These are phyloP conservation scores for Phyllotreta striolata DNA, from an alignment of 2,888 invertebrate genomes.

Conservation along the genomic window DNA sequence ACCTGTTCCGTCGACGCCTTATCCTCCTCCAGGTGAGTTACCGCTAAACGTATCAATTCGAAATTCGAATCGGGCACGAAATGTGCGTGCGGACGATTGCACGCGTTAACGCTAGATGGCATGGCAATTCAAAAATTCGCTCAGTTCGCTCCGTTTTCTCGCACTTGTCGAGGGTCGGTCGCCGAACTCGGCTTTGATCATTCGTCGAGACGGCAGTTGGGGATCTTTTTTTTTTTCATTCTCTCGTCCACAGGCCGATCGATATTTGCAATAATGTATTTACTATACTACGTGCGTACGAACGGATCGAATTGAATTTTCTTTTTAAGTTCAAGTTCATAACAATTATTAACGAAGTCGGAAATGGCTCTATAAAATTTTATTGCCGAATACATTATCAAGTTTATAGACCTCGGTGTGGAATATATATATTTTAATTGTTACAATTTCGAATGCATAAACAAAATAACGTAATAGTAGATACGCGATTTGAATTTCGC, in stretches of 20 bases:
- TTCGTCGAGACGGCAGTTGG: slow-evolving; percentile 9
- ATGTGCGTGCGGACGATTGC: slow-evolving; percentile 18
- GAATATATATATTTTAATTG: slow-evolving; percentile 4
- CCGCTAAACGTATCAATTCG: not conserved
- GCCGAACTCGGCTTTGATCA: slow-evolving; percentile 24
- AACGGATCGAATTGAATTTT: slow-evolving; percentile 7
- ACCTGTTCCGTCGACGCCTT: slow-evolving; percentile 77
- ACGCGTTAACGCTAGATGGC: slow-evolving; percentile 54
- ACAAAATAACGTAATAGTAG: not conserved
- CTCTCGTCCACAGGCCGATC: too few relatives aligned
- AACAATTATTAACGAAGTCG: slow-evolving; percentile 3
- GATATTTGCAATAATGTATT: slow-evolving; percentile 20
- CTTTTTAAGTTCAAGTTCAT: slow-evolving; percentile 29
- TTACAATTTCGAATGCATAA: slow-evolving; percentile 9
- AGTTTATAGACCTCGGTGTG: slow-evolving; percentile 3
- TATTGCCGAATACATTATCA: slow-evolving; percentile 9
- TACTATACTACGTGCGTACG: not conserved
- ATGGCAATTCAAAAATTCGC: slow-evolving; percentile 43
- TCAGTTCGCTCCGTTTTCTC: slow-evolving; percentile 18
- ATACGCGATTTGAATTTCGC: slow-evolving; percentile 5
- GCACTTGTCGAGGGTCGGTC: slow-evolving; percentile 27
- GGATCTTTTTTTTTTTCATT: slow-evolving; percentile 13
- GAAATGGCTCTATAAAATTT: slow-evolving; percentile 8
- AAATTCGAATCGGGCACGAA: too few relatives aligned
- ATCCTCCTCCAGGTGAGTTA: slow-evolving; percentile 76